phyloP scores from a whole-genome alignment of 2,888 invertebrate genomes.

The Cryptocheilus praepositus region DNA sequence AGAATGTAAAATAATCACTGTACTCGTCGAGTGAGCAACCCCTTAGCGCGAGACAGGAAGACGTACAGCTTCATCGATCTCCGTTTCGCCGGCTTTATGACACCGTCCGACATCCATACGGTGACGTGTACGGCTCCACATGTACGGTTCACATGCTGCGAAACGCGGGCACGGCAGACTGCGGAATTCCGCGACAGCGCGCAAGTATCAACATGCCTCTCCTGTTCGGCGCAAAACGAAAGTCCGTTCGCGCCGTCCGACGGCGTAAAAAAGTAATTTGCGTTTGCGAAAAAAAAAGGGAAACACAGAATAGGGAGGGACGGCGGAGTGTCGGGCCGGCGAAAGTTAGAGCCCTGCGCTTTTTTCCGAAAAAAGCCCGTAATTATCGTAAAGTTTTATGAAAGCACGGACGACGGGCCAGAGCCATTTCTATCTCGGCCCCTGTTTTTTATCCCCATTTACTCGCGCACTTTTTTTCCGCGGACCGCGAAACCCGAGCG shows the following conservation, averaged over 20 bases:
- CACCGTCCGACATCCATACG: too few species aligned
- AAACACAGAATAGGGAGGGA: background rate
- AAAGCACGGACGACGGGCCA: slow-evolving; percentile 19
- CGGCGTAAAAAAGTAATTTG: slow-evolving; percentile 2
- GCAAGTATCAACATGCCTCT: too few species aligned
- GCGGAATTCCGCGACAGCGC: too few species aligned
- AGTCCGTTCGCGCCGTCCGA: background rate
- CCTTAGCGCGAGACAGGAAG: too few species aligned
- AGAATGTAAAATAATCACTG: too few species aligned
- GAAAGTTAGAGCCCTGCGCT: slow-evolving; percentile 31
- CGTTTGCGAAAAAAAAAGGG: slow-evolving; percentile 4
- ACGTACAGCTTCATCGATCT: too few species aligned
- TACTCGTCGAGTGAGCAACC: too few species aligned
- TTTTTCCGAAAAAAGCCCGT: slow-evolving; percentile 40
- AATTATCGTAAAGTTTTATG: slow-evolving; percentile 54
- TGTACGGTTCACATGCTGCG: too few species aligned
- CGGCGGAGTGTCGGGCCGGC: slow-evolving; percentile 2
- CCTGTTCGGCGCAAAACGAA: background rate
- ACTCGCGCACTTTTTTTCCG: background rate
- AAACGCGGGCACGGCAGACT: too few species aligned
- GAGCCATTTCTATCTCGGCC: background rate
- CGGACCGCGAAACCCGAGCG: slow-evolving; percentile 1
- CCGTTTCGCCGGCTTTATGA: too few species aligned
- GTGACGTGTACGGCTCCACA: too few species aligned
- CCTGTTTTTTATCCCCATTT: slow-evolving; percentile 7